These are phyloP conservation scores for Drosophila watanabei DNA, from an alignment of 1,140 invertebrate genomes.

Conservation along the genomic window DNA sequence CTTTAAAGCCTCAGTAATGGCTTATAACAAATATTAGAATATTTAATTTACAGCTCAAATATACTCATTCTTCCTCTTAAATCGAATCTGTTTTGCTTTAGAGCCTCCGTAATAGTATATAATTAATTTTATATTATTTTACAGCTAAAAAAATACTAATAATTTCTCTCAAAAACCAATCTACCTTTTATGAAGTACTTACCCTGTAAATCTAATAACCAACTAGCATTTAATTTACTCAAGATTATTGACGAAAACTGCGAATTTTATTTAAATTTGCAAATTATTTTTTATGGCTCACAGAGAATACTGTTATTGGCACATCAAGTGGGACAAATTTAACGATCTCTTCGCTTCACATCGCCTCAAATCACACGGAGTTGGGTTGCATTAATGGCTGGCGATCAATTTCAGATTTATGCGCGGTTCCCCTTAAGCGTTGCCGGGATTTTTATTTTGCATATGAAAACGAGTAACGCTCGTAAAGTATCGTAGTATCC, in stretches of 20 bases:
- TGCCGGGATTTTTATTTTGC: constrained; percentile 37
- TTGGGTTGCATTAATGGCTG: constrained; percentile 63
- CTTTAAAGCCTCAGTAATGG: not conserved
- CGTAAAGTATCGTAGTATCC: constrained; percentile 41
- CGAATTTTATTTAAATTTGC: constrained; percentile 37
- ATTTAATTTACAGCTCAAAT: too few relatives aligned
- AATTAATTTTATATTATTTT: not conserved
- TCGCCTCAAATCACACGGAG: constrained; percentile 18
- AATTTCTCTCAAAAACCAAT: not conserved
- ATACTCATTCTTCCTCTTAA: not conserved
- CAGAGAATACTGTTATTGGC: constrained; percentile 43
- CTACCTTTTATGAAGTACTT: too few relatives aligned
- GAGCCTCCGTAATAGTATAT: too few relatives aligned
- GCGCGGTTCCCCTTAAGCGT: constrained; percentile 12
- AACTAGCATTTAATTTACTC: constrained; percentile 28
- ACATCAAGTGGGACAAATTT: constrained; percentile 58
- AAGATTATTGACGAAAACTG: not conserved
- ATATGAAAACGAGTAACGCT: constrained; percentile 26
- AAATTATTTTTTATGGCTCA: constrained; percentile 49
- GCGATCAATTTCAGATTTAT: constrained; percentile 77
- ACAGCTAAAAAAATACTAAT: not conserved
- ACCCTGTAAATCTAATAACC: constrained; percentile 8
- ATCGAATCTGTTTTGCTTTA: too few relatives aligned
- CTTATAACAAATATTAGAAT: not conserved
- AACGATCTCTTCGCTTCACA: constrained; percentile 41